Evolutionary conservation across 1,140 invertebrate species (phyloP).

Genomic region (Cecropterus lyciades): DNA sequence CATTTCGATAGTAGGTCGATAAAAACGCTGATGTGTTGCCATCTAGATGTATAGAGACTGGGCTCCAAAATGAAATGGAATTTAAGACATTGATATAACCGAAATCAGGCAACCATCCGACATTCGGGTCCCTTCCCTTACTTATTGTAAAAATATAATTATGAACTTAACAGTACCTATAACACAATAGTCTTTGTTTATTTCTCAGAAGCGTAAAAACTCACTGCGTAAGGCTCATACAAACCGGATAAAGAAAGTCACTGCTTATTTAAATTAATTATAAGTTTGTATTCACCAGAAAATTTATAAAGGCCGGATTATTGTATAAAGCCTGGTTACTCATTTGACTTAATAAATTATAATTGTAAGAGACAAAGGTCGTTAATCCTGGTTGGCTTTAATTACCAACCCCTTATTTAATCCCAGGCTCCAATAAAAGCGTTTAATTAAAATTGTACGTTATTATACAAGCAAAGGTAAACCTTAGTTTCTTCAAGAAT

Average conservation of each 20-base stretch:
- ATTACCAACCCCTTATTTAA: conserved; percentile 69
- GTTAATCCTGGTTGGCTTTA: conserved; percentile 68
- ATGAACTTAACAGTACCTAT: too few species aligned
- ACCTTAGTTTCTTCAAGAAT: not conserved
- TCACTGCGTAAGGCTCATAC: not conserved
- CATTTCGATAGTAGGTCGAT: too few species aligned
- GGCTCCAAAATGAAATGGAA: too few species aligned
- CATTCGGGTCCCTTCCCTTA: too few species aligned
- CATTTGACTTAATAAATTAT: conserved; percentile 68
- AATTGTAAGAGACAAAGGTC: conserved; percentile 70
- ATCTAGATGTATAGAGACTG: too few species aligned
- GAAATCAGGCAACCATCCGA: too few species aligned
- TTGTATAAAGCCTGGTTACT: conserved; percentile 38
- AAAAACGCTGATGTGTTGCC: too few species aligned
- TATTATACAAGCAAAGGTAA: conserved; percentile 20
- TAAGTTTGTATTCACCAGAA: conserved; percentile 11
- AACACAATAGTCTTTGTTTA: too few species aligned
- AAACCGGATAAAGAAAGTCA: conserved; percentile 5
- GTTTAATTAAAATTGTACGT: conserved; percentile 71
- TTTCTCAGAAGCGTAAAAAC: too few species aligned
- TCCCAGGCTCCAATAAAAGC: conserved; percentile 64
- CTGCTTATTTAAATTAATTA: conserved; percentile 20
- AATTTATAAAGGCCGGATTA: conserved; percentile 30
- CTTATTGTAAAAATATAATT: too few species aligned
- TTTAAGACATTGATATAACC: too few species aligned